Base-by-base conservation (phyloP, 1,140 invertebrate genomes). In the Drosophila ananassae region DNA sequence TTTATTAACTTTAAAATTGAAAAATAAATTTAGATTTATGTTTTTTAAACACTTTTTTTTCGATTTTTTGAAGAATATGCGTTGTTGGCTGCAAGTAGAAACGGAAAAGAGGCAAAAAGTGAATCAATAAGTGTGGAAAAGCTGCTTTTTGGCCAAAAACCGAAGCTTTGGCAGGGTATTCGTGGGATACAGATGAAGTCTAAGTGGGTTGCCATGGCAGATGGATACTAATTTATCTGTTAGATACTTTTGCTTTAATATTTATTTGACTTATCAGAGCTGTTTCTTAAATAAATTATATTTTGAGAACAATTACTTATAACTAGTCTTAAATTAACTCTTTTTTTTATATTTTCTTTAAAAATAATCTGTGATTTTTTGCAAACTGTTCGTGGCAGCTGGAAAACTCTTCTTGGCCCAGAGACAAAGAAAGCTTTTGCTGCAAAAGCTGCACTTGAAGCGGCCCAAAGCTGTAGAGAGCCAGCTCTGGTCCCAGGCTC, bases 41-140 rank as follows among this genome's bases (percentile, higher is more conserved):
- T 13, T 41, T 34, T n/a, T n/a, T 41, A 59, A 39, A 41, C 25
- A 59, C 46, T 64, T 55, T 50, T 56, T 37, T 48, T 24, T 48
- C 46, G 17, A 55, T 77, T 59, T 66, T 47, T 61, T 39, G 39
- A 51, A 22, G 21, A 34, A 34, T 47, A 53, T 67, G 60, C 68
- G 47, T 47, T 59, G 46, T 64, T 67, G 44, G 71, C 82, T 85
- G 81, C 68, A 85, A 87, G 51, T 62, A 78, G 37, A 79, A 60
- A 50, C 24, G 39, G 57, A 50, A 58, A 60, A 57, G 67, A 41
- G 61, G 28, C 24, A 39, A 50, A 54, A 51, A 58, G 37, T 28
- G 48, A 81, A 87, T 85, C 60, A 81, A 77, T 81, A 87, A 81
- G 44, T 37, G 50, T 17, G 39, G 21, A 30, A 79, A 79, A 79